A percentile compares a stretch with the other conserved stretches of the same genome.
Conservation (phyloP, 2,797 vertebrate genomes). For the Stomatorhinus walkeri region DNA sequence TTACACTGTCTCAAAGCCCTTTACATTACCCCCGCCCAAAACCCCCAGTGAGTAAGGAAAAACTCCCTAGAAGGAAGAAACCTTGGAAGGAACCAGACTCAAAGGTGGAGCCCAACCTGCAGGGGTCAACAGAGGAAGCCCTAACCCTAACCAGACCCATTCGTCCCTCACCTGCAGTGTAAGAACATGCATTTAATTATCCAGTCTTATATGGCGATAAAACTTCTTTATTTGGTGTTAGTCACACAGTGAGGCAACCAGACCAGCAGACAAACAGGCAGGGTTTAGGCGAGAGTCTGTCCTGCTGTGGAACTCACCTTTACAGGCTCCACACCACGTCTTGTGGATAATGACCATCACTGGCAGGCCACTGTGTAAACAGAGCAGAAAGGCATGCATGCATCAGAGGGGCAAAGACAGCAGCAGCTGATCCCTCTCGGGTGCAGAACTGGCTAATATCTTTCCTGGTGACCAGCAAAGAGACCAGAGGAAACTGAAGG, state of each 20-base stretch:
- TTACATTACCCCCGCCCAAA: not conserved
- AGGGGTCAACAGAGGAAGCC: not conserved
- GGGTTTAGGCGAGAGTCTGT: not conserved
- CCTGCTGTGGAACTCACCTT: slow-evolving; percentile 65
- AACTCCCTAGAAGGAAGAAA: not conserved
- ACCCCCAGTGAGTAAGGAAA: not conserved
- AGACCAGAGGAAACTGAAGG: not conserved
- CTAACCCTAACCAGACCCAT: not conserved
- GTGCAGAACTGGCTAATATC: not conserved
- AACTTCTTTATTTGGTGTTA: not conserved
- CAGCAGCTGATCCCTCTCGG: not conserved
- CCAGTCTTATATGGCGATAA: not conserved
- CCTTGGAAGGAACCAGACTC: not conserved
- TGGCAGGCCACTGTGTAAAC: slow-evolving; percentile 79
- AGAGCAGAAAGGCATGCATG: slow-evolving; percentile 22
- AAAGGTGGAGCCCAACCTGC: not conserved
- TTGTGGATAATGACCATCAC: slow-evolving; percentile 96
- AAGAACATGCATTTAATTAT: not conserved
- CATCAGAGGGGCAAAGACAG: not conserved
- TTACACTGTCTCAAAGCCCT: not conserved
- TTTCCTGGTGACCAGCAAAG: not conserved
- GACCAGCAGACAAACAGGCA: not conserved
- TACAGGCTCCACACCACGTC: slow-evolving; percentile 97
- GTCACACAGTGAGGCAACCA: not conserved
- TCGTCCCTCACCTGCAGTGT: too few species aligned